Base-by-base conservation (phyloP, 2,888 invertebrate species). In the Drosophila testacea region DNA sequence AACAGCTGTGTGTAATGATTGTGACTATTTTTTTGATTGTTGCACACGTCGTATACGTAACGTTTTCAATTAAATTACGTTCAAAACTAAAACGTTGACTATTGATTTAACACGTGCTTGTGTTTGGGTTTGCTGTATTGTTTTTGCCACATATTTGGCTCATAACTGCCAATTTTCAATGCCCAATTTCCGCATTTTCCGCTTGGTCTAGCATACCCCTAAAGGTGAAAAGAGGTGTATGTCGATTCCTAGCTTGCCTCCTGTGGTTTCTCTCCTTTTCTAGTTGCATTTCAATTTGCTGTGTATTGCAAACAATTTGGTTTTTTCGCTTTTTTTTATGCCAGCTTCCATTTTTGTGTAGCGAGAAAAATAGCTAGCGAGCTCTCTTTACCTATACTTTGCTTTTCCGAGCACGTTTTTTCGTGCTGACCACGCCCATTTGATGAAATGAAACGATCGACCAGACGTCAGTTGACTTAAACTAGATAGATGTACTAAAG, bases 211-310 rank as follows among this genome's bases (percentile, higher is more conserved):
- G 22, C 22, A 32, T 11, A 32, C 34, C 10, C 39, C 13, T 0
- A 16, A 10, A 4, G 4, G 5, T 42, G 22, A 30, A 16, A 42
- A 42, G 16, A 4, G 4, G n/a, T 38, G 9, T 28, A 4, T 50
- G 22, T 22, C 22, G 22, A 22, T 50, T 50, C 11, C 48, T 6
- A 11, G 3, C 22, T 10, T n/a, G 1, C 5, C 42, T 48, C 36
- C 11, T 7, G 38, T 36, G 27, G 27, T 28, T 30, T 13, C 36
- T 47, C 28, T 42, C 38, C 42, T 22, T 7, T 62, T 42, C 39
- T n/a, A 42, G 22, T 38, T 69, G 57, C 50, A 50, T 64, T 63
- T 52, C 75, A 71, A 71, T 74, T 70, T 62, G 32, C 44, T 48
- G 39, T 22, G 10, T 42, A 36, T 51, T 56, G 67, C 62, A 74